Conservation (phyloP, 2,797 vertebrate species). For the Halcyon leucocephala region DNA sequence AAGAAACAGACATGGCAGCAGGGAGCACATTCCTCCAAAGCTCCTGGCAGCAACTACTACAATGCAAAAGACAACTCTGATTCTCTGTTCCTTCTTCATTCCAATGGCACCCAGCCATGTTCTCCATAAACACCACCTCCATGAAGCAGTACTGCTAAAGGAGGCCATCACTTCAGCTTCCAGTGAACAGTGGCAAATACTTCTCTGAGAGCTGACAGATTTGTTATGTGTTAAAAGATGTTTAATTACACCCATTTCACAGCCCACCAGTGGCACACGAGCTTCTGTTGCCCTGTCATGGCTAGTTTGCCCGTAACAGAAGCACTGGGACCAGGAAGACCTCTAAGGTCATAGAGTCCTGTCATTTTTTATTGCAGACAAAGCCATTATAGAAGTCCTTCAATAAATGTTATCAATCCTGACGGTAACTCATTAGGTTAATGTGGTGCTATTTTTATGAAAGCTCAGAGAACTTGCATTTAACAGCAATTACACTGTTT, state of each 20-base stretch:
- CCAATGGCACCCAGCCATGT: rapidly evolving
- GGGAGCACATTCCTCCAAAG: background rate
- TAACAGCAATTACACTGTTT: background rate
- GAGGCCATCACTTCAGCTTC: background rate
- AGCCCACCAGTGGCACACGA: background rate
- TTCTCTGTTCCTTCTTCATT: background rate
- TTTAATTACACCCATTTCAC: background rate
- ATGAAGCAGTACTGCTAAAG: background rate
- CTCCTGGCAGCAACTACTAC: background rate
- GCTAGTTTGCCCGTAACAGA: background rate
- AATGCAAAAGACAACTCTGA: background rate
- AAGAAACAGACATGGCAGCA: background rate
- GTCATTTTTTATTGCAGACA: background rate
- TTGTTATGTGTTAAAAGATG: background rate
- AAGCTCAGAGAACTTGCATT: background rate
- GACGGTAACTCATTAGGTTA: conserved; percentile 4
- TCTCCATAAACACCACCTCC: background rate
- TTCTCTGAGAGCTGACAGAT: background rate
- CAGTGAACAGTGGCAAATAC: background rate
- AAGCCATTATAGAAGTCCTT: conserved; percentile 15
- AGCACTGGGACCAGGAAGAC: background rate
- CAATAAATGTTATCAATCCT: conserved; percentile 46
- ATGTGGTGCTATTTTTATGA: conserved; percentile 52
- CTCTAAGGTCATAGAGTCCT: background rate
- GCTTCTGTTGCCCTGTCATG: background rate